phyloP scores from a whole-genome alignment of 1,140 invertebrate genomes.

The Acyrthosiphon pisum region DNA sequence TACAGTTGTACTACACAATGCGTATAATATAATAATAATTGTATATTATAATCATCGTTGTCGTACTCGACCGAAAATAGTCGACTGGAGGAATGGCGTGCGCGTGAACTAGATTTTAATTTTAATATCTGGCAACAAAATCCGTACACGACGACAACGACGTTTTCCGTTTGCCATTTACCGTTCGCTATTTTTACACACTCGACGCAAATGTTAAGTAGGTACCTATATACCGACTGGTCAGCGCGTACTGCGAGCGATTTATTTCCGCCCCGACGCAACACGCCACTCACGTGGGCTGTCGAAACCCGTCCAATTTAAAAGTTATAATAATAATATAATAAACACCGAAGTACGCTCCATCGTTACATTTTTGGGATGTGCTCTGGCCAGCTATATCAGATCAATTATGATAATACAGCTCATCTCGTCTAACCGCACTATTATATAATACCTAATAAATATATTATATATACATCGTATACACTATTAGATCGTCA shows the following conservation, averaged over 20 bases:
- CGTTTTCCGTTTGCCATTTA: constrained; percentile 50
- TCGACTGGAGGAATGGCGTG: constrained; percentile 25
- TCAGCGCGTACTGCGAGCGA: background rate
- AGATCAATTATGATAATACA: background rate
- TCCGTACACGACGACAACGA: background rate
- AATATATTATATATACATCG: background rate
- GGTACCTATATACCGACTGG: background rate
- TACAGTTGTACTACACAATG: background rate
- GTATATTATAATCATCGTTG: background rate
- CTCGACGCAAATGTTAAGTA: background rate
- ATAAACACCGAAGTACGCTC: background rate
- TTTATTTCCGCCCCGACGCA: background rate
- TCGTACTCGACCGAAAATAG: constrained; percentile 23
- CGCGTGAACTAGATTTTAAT: constrained; percentile 53
- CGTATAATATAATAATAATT: background rate
- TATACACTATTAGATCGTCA: background rate
- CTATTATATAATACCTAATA: background rate
- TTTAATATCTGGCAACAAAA: constrained; percentile 57
- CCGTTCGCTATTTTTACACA: constrained; percentile 52
- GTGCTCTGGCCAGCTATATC: background rate
- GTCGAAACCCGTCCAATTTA: background rate
- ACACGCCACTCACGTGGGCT: background rate
- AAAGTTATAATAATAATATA: constrained; percentile 1
- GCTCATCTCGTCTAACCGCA: background rate
- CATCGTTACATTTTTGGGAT: background rate